Evolutionary conservation across 1,140 invertebrate genomes (phyloP).

Genomic region (Brachionus rotundiformis): DNA sequence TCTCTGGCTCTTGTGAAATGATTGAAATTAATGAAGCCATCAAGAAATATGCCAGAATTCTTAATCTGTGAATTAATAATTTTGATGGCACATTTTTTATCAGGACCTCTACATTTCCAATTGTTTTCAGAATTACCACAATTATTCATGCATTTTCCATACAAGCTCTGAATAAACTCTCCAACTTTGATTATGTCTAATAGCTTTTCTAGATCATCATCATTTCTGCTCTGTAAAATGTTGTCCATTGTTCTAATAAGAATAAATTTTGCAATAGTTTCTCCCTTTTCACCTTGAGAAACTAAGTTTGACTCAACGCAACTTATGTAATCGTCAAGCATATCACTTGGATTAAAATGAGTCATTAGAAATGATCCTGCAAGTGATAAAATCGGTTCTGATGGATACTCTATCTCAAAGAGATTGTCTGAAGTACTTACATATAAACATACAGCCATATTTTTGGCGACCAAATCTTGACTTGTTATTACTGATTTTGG

Average conservation of each 20-base stretch:
- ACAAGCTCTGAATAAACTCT: not conserved
- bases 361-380: not conserved
- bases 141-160: conserved; percentile 1
- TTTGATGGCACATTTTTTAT: not conserved
- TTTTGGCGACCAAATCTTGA: not conserved
- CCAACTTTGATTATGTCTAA: not conserved
- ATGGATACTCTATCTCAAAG: conserved; percentile 31
- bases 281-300: conserved; percentile 13
- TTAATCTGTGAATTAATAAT: not conserved
- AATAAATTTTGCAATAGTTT: not conserved
- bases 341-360: not conserved
- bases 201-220: not conserved
- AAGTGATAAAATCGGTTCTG: not conserved
- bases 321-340: not conserved
- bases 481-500: not conserved
- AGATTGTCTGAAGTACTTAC: not conserved
- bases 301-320: not conserved
- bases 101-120: not conserved
- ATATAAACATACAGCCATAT: conserved; percentile 9
- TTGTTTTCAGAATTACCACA: not conserved
- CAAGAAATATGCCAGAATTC: not conserved
- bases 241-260: not conserved
- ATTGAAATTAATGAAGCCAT: not conserved
- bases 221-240: not conserved
- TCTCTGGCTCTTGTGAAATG: not conserved